phyloP scores from a whole-genome alignment of 1,140 invertebrate species.

The Hyles euphorbiae region DNA sequence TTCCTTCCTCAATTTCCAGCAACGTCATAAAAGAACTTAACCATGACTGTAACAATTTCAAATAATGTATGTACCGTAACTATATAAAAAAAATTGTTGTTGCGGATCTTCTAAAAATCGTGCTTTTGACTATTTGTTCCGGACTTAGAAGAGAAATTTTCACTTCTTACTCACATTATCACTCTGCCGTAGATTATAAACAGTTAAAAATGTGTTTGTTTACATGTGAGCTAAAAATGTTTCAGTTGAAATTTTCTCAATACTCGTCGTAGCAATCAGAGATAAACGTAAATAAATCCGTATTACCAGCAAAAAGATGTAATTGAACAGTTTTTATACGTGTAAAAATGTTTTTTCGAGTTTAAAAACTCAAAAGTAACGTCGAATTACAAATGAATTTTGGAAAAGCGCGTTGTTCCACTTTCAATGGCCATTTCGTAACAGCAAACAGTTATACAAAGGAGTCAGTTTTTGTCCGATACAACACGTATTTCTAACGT shows the following conservation, averaged over 20 bases:
- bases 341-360: too few species aligned
- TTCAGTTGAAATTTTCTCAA: too few species aligned
- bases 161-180: not conserved
- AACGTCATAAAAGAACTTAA: not conserved
- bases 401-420: slow-evolving; percentile 2
- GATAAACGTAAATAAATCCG: too few species aligned
- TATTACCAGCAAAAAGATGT: too few species aligned
- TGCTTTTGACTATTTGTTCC: not conserved
- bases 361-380: too few species aligned
- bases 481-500: not conserved
- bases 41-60: slow-evolving; percentile 1
- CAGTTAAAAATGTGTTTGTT: too few species aligned
- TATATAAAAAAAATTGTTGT: slow-evolving; percentile 3
- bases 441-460: not conserved
- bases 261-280: too few species aligned
- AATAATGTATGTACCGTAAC: not conserved
- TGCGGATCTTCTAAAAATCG: slow-evolving; percentile 20
- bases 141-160: not conserved
- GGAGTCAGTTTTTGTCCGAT: slow-evolving; percentile 1
- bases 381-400: too few species aligned
- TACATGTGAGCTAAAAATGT: too few species aligned
- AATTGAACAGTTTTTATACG: too few species aligned
- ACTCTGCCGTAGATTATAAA: not conserved
- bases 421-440: slow-evolving; percentile 10
- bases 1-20: not conserved